These are phyloP conservation scores for Cantharis nigra DNA, from an alignment of 2,888 invertebrate species.

Conservation along the genomic window DNA sequence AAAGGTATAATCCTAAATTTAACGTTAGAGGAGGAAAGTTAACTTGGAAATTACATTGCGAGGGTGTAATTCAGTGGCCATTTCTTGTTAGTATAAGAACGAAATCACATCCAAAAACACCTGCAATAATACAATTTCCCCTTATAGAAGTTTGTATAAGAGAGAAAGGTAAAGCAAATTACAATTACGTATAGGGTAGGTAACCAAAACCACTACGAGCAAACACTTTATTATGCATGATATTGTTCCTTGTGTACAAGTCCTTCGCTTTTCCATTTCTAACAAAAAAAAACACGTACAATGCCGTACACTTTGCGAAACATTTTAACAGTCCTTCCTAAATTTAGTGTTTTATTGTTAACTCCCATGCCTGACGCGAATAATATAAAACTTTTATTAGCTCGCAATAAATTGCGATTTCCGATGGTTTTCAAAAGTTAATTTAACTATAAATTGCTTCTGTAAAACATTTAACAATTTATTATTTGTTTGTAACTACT, in stretches of 20 bases:
- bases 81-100: conserved; percentile 17
- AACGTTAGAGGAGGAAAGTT: background rate
- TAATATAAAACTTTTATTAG: conserved; percentile 28
- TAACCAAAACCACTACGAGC: conserved; percentile 18
- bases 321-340: conserved; percentile 29
- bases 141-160: conserved; percentile 10
- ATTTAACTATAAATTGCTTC: background rate
- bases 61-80: conserved; percentile 7
- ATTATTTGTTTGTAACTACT: background rate
- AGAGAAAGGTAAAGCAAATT: conserved; percentile 9
- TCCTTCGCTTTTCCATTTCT: conserved; percentile 14
- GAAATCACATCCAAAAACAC: conserved; percentile 17
- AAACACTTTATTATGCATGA: conserved; percentile 24
- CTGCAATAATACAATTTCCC: conserved; percentile 20
- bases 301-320: conserved; percentile 12
- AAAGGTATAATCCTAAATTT: background rate
- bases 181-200: conserved; percentile 18
- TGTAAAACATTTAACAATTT: background rate
- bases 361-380: conserved; percentile 20
- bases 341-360: conserved; percentile 27
- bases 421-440: conserved; percentile 13
- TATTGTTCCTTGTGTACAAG: conserved; percentile 20
- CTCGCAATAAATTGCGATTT: conserved; percentile 22
- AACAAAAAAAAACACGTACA: conserved; percentile 19
- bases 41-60: conserved; percentile 7